Percentiles rank a stretch among this genome's conserved stretches.
Conservation (phyloP, 2,797 vertebrate species). For the Neosalanx taihuensis region DNA sequence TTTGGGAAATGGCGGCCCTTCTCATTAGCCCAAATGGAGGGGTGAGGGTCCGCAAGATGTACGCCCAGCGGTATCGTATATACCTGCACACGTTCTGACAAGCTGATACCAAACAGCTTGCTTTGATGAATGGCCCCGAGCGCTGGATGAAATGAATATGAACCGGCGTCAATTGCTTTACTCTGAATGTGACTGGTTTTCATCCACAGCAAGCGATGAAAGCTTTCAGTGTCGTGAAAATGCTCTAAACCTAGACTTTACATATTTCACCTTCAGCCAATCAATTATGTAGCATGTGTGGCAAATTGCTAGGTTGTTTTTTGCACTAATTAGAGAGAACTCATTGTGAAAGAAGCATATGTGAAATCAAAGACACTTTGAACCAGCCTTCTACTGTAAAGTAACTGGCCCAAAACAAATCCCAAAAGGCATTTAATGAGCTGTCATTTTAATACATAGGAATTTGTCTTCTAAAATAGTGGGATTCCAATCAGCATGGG, state of each 20-base stretch:
- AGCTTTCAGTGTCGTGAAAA: constrained; percentile 2
- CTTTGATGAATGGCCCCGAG: not conserved
- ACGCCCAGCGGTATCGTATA: constrained; percentile 10
- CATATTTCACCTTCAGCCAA: not conserved
- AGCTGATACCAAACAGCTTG: constrained; percentile 7
- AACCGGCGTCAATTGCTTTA: not conserved
- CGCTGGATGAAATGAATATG: not conserved
- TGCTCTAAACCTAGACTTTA: not conserved
- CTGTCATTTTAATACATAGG: not conserved
- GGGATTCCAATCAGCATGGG: not conserved
- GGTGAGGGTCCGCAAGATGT: constrained; percentile 1
- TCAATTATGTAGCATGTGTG: no score
- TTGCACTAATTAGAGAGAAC: not conserved
- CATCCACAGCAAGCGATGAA: not conserved
- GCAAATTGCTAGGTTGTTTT: not conserved
- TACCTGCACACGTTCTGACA: not conserved
- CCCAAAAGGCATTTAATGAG: not conserved
- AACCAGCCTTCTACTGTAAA: not conserved
- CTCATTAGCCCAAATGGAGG: constrained; percentile 11
- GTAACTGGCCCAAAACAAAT: not conserved
- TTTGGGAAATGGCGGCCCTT: constrained; percentile 15
- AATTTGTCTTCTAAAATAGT: not conserved
- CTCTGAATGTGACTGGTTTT: not conserved
- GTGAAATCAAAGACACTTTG: no score
- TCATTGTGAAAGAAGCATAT: not conserved